Base-by-base conservation (phyloP, 2,113 vertebrate species). In the Callopanchax toddi region DNA sequence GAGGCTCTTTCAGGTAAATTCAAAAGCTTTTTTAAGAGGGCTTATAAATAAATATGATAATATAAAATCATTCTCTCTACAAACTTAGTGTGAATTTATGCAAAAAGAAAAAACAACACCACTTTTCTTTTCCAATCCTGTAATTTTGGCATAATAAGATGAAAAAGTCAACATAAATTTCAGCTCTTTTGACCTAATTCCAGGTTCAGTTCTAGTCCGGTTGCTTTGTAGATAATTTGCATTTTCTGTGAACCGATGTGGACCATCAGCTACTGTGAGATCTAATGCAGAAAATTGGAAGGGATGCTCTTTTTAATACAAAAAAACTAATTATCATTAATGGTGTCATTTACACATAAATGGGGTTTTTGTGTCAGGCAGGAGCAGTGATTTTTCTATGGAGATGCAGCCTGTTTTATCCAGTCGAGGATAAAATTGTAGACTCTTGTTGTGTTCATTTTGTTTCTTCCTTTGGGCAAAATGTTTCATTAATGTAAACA, bases 1-100 rank as follows among this genome's bases (percentile, higher is more conserved):
- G 97, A 63, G 97, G 97, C 60, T 97, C 97, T 50, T 98, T 98
- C 83, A 97, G 96, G 97, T 98, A 95, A 93, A 10, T 37, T 32
- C 10, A 7, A 32, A 8, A 32, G 6, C 3, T 32, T 29, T 32
- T 32, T 32, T 8, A 32, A 32, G 29, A 32, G 6, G 6, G 10
- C n/a, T 32, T 32, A 32, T 8, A 32, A 32, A 4, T 29, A n/a
- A n/a, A n/a, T n/a, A n/a, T n/a, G n/a, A n/a, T n/a, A n/a, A n/a
- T n/a, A n/a, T n/a, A n/a, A n/a, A n/a, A n/a, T n/a, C n/a, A n/a
- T n/a, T n/a, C n/a, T n/a, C n/a, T n/a, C n/a, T n/a, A n/a, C n/a
- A n/a, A n/a, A n/a, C n/a, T n/a, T n/a, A n/a, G n/a, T n/a, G n/a
- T n/a, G n/a, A n/a, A n/a, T n/a, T n/a, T n/a, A 26, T 26, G 26